Evolutionary conservation across 1,140 invertebrate genomes (phyloP), one percentile per base, ranked within the genome.

Genomic region (Acromyrmex charruanus): DNA sequence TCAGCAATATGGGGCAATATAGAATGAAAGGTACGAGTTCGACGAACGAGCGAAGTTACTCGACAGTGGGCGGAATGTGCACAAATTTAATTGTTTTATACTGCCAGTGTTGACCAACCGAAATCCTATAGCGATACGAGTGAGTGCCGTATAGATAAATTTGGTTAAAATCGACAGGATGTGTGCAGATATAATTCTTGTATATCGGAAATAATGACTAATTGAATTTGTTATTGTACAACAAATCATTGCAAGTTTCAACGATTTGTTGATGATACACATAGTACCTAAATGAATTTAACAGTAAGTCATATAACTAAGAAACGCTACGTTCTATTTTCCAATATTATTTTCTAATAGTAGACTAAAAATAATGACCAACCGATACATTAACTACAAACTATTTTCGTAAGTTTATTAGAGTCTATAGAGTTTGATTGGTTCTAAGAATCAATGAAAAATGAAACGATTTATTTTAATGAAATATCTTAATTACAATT

Each of bases 11-110:
- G 2, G 16, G 53, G 25, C 51, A 72, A 71, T 81, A 58, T 25
- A 69, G n/a, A 69, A 53, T 18, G 49, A 28, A 31, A 81, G 28
- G 55, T 81, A 16, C 16, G 79, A 55, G 49, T 51, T 65, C 44
- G 18, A 49, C 21, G 21, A 28, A 25, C 21, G 18, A 28, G 16
- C 35, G 9, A 69, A 71, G 49, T 82, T 82, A 82, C 44, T 82
- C 44, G 31, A 35, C 44, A 21, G 49, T 61, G 63, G 49, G 9
- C 51, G 51, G 31, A 71, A 59, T 71, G 21, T 44, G 16, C 51
- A 16, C 53, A 9, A 82, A 71, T 82, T 82, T 59, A 82, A 82
- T 61, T 72, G 79, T 81, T 71, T 21, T 71, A 25, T 58, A 81
- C 58, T 44, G 51, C 66, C 9, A 44, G 16, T 49, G 28, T 80